phyloP scores from a whole-genome alignment of 2,113 vertebrate species.

The Pluvianellus socialis region DNA sequence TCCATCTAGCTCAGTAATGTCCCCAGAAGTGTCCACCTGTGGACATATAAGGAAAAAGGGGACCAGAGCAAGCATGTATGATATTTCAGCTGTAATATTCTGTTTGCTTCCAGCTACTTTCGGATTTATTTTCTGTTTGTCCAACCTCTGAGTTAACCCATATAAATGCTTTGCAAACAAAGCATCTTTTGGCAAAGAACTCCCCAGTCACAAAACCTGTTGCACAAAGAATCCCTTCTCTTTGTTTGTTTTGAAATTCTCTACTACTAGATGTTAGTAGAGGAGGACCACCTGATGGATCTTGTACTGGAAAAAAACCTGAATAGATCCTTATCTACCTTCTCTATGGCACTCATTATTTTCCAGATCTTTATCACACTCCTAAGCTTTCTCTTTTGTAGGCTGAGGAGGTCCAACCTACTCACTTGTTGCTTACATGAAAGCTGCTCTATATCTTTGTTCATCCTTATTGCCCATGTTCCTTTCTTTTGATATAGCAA shows the following conservation, averaged over 20 bases:
- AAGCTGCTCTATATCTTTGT: not conserved
- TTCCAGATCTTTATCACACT: not conserved
- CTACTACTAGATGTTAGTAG: not conserved
- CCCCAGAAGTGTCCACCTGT: not conserved
- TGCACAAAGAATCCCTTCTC: not conserved
- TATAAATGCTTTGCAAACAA: not conserved
- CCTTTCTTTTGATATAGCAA: not conserved
- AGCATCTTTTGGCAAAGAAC: not conserved
- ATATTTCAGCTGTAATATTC: not conserved
- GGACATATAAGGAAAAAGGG: not conserved
- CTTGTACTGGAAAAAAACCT: not conserved
- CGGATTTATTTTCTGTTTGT: not conserved
- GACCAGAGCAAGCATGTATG: not conserved
- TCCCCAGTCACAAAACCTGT: not conserved
- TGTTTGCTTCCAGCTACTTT: not conserved
- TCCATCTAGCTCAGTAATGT: not conserved
- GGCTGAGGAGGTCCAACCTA: not conserved
- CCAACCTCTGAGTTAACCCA: not conserved
- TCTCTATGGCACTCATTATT: not conserved
- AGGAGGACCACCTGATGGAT: not conserved
- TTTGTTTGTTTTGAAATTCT: constrained; percentile 2
- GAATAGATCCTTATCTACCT: not conserved
- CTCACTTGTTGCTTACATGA: not conserved
- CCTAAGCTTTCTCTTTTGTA: not conserved
- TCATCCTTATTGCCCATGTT: not conserved